A percentile compares a stretch with the other conserved stretches of the same genome.
phyloP scores from a whole-genome alignment of 2,797 vertebrate genomes.

The Peromyscus attwateri region DNA sequence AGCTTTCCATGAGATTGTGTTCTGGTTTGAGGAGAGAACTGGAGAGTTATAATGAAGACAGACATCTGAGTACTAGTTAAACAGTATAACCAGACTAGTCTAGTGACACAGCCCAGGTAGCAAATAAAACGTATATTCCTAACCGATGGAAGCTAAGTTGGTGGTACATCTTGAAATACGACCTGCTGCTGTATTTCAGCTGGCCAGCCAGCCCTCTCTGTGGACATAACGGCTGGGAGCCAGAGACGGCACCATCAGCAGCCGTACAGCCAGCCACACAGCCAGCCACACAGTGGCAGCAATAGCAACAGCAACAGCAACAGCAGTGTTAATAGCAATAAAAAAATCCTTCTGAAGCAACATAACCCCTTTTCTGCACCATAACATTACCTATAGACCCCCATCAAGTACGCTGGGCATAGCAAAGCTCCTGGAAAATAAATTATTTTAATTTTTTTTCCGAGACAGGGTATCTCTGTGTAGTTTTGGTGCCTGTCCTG shows the following conservation, averaged over 20 bases:
- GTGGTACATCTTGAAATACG: neutral
- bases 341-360: neutral
- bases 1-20: neutral
- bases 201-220: neutral
- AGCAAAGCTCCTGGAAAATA: neutral
- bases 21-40: conserved; percentile 18
- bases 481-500: no score
- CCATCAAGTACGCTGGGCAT: neutral
- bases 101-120: neutral
- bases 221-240: neutral
- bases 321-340: no score
- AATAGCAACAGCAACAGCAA: neutral
- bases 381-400: neutral
- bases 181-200: neutral
- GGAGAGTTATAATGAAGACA: neutral
- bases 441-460: neutral
- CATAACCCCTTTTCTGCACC: neutral
- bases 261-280: neutral
- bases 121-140: neutral
- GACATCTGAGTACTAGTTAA: neutral
- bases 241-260: neutral
- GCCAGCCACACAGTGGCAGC: no score
- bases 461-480: no score
- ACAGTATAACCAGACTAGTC: neutral
- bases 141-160: neutral